Evolutionary conservation across 2,888 invertebrate species (phyloP), one percentile per base, ranked within the genome.

Genomic region (Deilephila elpenor): DNA sequence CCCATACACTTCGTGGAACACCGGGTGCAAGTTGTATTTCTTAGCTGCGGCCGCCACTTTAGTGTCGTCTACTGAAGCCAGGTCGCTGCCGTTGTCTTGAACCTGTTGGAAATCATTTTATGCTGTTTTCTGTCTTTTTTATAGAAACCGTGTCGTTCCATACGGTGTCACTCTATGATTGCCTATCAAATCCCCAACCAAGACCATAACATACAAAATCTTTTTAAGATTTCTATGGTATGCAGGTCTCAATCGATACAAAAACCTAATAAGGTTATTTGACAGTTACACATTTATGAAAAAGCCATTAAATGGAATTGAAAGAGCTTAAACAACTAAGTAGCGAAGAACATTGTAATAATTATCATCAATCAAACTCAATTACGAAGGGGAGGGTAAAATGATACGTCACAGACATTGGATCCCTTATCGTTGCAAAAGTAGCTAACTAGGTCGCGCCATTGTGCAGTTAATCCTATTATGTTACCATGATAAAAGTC

Each of bases 21-120:
- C 95, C 0, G 97, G 96, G 78, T 95, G 95, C 0, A 95, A 87
- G 78, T 95, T 95, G 88, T 95, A 96, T 61, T 96, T 93, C 67
- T 92, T 95, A 6, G 93, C 90, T 0, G 95, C 95, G 0, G 91
- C 83, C 0, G 92, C 93, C 0, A 96, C 96, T 53, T 90, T 84
- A 89, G 96, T 88, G 84, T 96, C 96, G 75, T 97, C 96, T 6
- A 97, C 93, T 0, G 96, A 95, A 25, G 97, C 95, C 34, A 97
- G 88, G 82, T 98, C 97, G 8, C 97, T 96, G 1, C 96, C 96
- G 77, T 96, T 96, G 78, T 96, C 95, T 82, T 96, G 95, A 14
- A 98, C 93, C 94, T 94, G 59, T 59, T 11, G 29, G 32, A 56
- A 56, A 25, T 32, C 8, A 20, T 73, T 34, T 34, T 71, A 53